Evolutionary conservation across 2,113 vertebrate genomes (phyloP), one percentile per base, ranked within the genome.

Genomic region (Microtus oregoni): DNA sequence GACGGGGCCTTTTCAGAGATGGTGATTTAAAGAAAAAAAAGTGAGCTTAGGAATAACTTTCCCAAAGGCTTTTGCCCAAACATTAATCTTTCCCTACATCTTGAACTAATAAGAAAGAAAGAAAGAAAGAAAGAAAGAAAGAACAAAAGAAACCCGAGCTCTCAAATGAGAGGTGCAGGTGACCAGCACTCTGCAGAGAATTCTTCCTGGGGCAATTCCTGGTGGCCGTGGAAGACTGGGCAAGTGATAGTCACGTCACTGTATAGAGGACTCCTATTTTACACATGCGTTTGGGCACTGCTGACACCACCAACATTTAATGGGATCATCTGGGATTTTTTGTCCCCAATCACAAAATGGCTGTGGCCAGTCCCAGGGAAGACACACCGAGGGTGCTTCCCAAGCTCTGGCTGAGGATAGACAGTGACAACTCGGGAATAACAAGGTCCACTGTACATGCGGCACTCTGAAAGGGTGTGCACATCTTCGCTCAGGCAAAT

Each of bases 111-210:
- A 70, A 35, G 89, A 58, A 58, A 58, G 55, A 58, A 58, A 58
- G 19, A 20, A 58, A 58, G 19, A 58, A 58, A 58, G 55, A 58
- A 58, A 58, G 55, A 55, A 55, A 55, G 55, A 55, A 55, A 17
- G 77, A 88, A 1, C 13, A 32, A 75, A 93, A 96, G 79, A 92
- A 95, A 93, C 19, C 61, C 92, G 93, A 82, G 63, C 63, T 97
- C 76, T 90, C 90, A 82, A 76, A 52, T 86, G 92, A 96, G 92
- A 96, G 90, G 90, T 89, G 92, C 97, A 97, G 96, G 97, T 97
- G 97, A 94, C 97, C 97, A 97, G 97, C 96, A 97, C 94, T 35
- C 97, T 97, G 95, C 97, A 91, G 93, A 96, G 75, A 97, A 94
- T 94, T 96, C 50, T 90, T 55, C 72, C 76, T 26, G 65, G 79